Base-by-base conservation (phyloP, 2,888 invertebrate genomes). In the Argyra leucocephala region DNA sequence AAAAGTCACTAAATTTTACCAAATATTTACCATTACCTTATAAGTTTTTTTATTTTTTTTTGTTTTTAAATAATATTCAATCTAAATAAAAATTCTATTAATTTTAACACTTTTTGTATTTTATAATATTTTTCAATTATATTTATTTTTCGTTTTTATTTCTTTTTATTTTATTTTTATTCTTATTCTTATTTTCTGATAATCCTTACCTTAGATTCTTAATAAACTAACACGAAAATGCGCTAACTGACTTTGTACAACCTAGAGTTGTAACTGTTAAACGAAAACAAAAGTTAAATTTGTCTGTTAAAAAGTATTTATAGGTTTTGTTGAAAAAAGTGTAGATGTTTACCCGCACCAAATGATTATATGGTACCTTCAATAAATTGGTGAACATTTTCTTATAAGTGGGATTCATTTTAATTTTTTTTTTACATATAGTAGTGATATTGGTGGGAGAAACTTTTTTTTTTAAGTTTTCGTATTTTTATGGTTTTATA, bases 231-330 rank as follows among this genome's bases (percentile, higher is more conserved):
- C 21, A 22, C 58, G 58, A 58, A 22, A 58, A 22, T 22, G 22
- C 22, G 22, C 22, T 58, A 22, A 58, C 22, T 58, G 58, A 31
- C 48, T 48, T 48, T 18, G 48, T 24, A 61, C 69, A 70, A 72
- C 72, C 76, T 77, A 76, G 78, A 78, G 74, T 73, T 75, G 73
- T 75, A 77, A 78, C 75, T 75, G 74, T 75, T 76, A 73, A 80
- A 78, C 77, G 80, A 80, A 80, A 79, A 79, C 78, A 80, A 78
- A 78, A 78, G 78, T 78, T 75, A 76, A 76, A 75, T 76, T 76
- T 72, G 74, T 74, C 73, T 72, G 71, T 72, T 81, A 82, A 81
- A 82, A 81, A 81, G 78, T 81, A 81, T 82, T 83, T 83, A 83
- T 83, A 84, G 82, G 70, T 73, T 48, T 48, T 15, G 48, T 48